Evolutionary conservation across 2,113 vertebrate species (phyloP).

Genomic region (Urocitellus parryii): DNA sequence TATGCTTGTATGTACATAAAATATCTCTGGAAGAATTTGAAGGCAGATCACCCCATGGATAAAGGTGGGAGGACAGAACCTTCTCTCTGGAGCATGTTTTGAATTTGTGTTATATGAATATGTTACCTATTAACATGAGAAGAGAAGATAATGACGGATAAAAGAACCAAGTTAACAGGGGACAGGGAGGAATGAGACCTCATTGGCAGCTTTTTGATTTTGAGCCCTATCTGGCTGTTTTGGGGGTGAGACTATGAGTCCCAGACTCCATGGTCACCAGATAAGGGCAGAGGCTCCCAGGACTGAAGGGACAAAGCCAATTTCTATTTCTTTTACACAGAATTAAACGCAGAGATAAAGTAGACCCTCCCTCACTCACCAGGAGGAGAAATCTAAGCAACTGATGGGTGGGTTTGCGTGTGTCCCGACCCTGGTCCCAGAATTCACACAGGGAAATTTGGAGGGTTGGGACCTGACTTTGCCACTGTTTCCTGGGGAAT

Average conservation of each 20-base stretch:
- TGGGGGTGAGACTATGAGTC: not conserved
- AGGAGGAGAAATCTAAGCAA: not conserved
- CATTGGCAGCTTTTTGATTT: not conserved
- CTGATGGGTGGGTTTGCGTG: not conserved
- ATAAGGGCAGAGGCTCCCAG: not conserved
- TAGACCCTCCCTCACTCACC: too few species aligned
- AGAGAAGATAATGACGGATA: not conserved
- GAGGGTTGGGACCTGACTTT: not conserved
- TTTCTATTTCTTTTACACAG: not conserved
- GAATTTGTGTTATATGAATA: not conserved
- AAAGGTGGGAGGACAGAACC: not conserved
- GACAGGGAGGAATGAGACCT: accelerated
- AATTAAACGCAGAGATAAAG: not conserved
- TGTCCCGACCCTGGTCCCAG: not conserved
- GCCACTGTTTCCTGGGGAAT: not conserved
- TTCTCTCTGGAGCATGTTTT: not conserved
- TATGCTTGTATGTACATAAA: not conserved
- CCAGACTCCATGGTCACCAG: not conserved
- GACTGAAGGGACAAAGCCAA: not conserved
- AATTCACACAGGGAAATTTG: not conserved
- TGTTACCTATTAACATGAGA: not conserved
- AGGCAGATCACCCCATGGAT: not conserved
- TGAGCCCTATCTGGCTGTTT: not conserved
- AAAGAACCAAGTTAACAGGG: not conserved
- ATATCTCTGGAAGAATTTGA: not conserved